Evolutionary conservation across 2,113 vertebrate genomes (phyloP).

Genomic region (Crotophaga sulcirostris): DNA sequence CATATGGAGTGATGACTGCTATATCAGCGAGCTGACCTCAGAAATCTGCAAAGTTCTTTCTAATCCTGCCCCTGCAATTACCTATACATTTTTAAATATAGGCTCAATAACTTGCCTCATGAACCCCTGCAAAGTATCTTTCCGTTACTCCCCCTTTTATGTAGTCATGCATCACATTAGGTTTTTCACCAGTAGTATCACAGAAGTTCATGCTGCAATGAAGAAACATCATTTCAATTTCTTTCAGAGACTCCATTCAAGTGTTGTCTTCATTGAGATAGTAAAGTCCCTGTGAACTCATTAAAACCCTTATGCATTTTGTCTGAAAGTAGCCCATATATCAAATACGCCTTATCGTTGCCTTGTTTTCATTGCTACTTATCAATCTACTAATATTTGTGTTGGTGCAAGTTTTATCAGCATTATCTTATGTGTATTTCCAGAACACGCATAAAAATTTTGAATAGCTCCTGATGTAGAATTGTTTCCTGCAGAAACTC

Average conservation of each 20-base stretch:
- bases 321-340: not conserved
- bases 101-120: not conserved
- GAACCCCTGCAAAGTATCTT: not conserved
- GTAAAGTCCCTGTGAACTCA: not conserved
- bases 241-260: not conserved
- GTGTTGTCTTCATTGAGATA: not conserved
- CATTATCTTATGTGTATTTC: not conserved
- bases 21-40: rapidly evolving
- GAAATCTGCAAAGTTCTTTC: not conserved
- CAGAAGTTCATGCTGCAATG: not conserved
- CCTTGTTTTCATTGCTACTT: not conserved
- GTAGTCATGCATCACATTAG: not conserved
- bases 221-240: not conserved
- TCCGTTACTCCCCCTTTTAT: not conserved
- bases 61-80: not conserved
- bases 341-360: not conserved
- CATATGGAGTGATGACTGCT: rapidly evolving
- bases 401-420: not conserved
- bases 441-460: not conserved
- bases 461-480: not conserved
- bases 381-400: not conserved
- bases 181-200: not conserved
- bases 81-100: not conserved
- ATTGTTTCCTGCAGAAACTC: not conserved
- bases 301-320: not conserved